Percentiles rank a stretch among this genome's conserved stretches.
Conservation (phyloP, 1,140 invertebrate species). For the Camponotus vicinus region DNA sequence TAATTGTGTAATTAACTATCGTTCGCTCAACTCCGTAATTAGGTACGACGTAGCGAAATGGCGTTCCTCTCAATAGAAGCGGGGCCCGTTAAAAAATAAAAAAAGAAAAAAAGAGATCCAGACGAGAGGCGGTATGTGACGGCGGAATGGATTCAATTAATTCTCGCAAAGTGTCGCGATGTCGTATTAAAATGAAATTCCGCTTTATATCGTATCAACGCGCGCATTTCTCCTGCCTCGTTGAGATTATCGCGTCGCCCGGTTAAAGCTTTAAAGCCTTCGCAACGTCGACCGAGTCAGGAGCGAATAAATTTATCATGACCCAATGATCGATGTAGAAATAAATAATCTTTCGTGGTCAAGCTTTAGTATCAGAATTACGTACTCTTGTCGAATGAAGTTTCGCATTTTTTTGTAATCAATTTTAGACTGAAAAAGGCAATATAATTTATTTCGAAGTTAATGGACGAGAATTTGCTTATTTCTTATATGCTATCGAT, state of each 20-base stretch:
- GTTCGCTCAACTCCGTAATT: conserved; percentile 50
- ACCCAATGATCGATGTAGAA: conserved; percentile 81
- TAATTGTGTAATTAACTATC: conserved; percentile 59
- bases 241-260: conserved; percentile 67
- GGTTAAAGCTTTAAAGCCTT: conserved; percentile 64
- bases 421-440: neutral
- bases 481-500: neutral
- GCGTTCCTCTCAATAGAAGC: conserved; percentile 52
- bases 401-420: neutral
- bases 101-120: conserved; percentile 28
- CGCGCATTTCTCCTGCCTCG: conserved; percentile 52
- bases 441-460: neutral
- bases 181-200: conserved; percentile 66
- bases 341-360: conserved; percentile 80
- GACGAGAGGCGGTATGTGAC: conserved; percentile 57
- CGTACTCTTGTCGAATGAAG: neutral
- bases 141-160: conserved; percentile 64
- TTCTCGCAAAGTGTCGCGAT: conserved; percentile 62
- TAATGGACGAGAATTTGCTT: neutral
- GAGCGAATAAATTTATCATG: conserved; percentile 77
- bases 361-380: neutral
- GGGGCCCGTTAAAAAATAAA: conserved; percentile 32
- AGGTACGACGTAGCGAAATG: conserved; percentile 47
- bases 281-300: conserved; percentile 51
- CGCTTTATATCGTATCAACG: conserved; percentile 61